Conservation (phyloP, 2,888 invertebrate genomes). For the Tanaodytes sp. region DNA sequence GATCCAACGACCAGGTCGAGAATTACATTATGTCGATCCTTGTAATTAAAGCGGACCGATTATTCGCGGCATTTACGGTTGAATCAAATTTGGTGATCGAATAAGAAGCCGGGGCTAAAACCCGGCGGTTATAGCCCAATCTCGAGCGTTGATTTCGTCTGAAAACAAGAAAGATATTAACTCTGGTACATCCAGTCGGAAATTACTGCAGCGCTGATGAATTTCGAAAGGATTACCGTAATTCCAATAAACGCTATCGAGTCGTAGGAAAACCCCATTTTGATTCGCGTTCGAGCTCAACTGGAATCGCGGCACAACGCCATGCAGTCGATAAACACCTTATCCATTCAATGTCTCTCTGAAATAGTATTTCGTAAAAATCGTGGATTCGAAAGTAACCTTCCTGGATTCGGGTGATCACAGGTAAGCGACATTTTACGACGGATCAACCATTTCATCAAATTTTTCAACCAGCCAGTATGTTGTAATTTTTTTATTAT, state of each 20-base stretch:
- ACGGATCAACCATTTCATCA: no score
- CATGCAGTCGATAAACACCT: slow-evolving; percentile 26
- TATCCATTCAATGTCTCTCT: slow-evolving; percentile 13
- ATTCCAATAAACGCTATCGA: slow-evolving; percentile 10
- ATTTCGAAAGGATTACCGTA: slow-evolving; percentile 10
- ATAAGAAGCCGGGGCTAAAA: no score
- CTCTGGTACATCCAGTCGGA: neutral
- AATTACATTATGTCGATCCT: neutral
- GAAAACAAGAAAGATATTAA: slow-evolving; percentile 2
- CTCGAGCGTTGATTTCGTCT: neutral
- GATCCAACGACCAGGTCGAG: no score
- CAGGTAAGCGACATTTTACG: no score
- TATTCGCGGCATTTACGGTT: no score
- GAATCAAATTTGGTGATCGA: no score
- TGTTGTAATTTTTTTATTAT: no score
- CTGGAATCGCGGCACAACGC: slow-evolving; percentile 21
- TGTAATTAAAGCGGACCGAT: no score
- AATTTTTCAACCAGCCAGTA: no score
- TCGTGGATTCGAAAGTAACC: no score
- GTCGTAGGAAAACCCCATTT: slow-evolving; percentile 14
- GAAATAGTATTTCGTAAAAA: slow-evolving; percentile 31
- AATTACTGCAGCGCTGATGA: slow-evolving; percentile 2
- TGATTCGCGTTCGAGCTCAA: slow-evolving; percentile 2
- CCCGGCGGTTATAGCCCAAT: neutral
- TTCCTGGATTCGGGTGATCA: no score